Percentiles rank a stretch among this genome's conserved stretches.
phyloP scores from a whole-genome alignment of 1,140 invertebrate genomes.

The Psilanteris sp. region DNA sequence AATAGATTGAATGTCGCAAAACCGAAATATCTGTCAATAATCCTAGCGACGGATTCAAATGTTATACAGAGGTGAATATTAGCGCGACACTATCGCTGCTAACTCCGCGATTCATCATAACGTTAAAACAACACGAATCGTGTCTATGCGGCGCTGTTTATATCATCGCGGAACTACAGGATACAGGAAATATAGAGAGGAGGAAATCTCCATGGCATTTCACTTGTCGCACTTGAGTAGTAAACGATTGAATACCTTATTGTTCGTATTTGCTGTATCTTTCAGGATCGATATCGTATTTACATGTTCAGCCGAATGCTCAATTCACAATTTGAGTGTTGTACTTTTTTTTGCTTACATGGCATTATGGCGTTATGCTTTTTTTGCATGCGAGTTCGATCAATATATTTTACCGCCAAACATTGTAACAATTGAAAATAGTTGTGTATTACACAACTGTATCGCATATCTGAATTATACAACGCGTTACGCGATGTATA shows the following conservation, averaged over 20 bases:
- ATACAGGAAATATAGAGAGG: slow-evolving; percentile 46
- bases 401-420: slow-evolving; percentile 23
- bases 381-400: slow-evolving; percentile 17
- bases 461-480: slow-evolving; percentile 1
- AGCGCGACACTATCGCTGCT: slow-evolving; percentile 43
- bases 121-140: slow-evolving; percentile 58
- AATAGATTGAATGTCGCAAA: background rate
- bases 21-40: slow-evolving; percentile 66
- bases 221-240: slow-evolving; percentile 49
- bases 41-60: slow-evolving; percentile 19
- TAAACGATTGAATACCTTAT: slow-evolving; percentile 56
- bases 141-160: slow-evolving; percentile 65
- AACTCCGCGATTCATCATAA: slow-evolving; percentile 68
- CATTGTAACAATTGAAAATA: slow-evolving; percentile 7
- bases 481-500: too few species aligned
- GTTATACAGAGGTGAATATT: slow-evolving; percentile 39
- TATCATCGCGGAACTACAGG: slow-evolving; percentile 38
- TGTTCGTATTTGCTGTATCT: slow-evolving; percentile 54
- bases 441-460: slow-evolving; percentile 1
- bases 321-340: slow-evolving; percentile 15
- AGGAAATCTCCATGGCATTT: slow-evolving; percentile 54
- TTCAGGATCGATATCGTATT: slow-evolving; percentile 47
- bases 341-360: slow-evolving; percentile 37
- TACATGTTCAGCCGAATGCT: slow-evolving; percentile 33
- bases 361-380: slow-evolving; percentile 20